Base-by-base conservation (phyloP, 2,888 invertebrate genomes). In the Ariolimax columbianus region DNA sequence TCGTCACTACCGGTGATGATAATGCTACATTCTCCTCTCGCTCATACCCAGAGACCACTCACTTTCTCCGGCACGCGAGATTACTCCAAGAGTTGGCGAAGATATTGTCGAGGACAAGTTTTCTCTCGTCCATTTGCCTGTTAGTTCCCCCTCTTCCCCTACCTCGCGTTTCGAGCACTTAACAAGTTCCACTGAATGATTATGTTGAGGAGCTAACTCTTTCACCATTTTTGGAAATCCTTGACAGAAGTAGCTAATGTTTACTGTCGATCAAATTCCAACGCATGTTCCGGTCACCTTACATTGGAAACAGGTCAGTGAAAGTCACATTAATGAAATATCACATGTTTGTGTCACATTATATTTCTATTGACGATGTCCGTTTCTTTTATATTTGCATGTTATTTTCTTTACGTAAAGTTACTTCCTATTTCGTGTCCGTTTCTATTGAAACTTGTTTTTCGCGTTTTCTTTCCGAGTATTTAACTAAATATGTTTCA, bases 241-340 rank as follows among this genome's bases (percentile, higher is more conserved):
- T 63, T 30, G 63, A n/a, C 63, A 63, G 63, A 63, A 63, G 30
- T n/a, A 11, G 30, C n/a, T 63, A 9, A 26, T 26, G 26, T 26
- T 59, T 59, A 59, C 63, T 63, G n/a, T 11, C 63, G 63, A 63
- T 63, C 63, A 63, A 30, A 63, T 63, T 63, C n/a, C 63, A 63
- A 63, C 63, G 30, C 11, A 23, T 63, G 26, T 63, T 30, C 23
- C n/a, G 7, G 63, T 4, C 4, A 63, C 11, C 3, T 2, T 63
- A 23, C 0, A 63, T 17, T 63, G 30, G 63, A 63, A 26, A 63
- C n/a, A 63, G 63, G 63, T 63, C 23, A 63, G 63, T 63, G 30
- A 4, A 63, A n/a, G n/a, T n/a, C n/a, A n/a, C n/a, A n/a, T n/a
- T n/a, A n/a, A n/a, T n/a, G n/a, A n/a, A n/a, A n/a, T n/a, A n/a